phyloP scores from a whole-genome alignment of 2,113 vertebrate genomes.

The Hydropotes inermis region DNA sequence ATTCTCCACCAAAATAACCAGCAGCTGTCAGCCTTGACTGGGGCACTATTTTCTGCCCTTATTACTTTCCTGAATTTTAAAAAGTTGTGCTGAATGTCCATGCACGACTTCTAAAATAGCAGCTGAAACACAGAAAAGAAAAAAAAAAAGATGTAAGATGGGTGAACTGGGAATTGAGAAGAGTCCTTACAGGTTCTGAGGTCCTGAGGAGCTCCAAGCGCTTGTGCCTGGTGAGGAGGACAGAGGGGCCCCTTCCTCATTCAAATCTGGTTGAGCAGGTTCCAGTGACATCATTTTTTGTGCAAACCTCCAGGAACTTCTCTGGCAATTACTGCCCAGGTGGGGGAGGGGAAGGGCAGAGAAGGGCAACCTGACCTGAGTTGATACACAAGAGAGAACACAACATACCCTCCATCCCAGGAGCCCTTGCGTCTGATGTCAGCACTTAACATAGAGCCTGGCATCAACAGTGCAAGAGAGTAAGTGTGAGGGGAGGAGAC shows the following conservation, averaged over 20 bases:
- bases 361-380: background rate
- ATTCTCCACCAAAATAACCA: background rate
- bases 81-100: background rate
- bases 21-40: background rate
- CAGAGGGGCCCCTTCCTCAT: background rate
- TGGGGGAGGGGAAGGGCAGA: background rate
- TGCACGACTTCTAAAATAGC: background rate
- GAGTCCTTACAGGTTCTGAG: accelerated
- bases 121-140: background rate
- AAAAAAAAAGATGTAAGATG: background rate
- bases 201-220: background rate
- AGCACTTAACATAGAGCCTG: background rate
- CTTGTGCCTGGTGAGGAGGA: accelerated
- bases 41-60: background rate
- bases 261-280: background rate
- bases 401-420: background rate
- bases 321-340: background rate
- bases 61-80: background rate
- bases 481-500: background rate
- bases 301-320: background rate
- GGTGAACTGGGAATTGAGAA: background rate
- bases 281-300: background rate
- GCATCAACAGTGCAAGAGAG: background rate
- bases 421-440: background rate
- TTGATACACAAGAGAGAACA: background rate